Percentiles rank a stretch among this genome's conserved stretches.
Evolutionary conservation across 2,113 vertebrate species (phyloP).

Genomic region (Plectropomus leopardus): DNA sequence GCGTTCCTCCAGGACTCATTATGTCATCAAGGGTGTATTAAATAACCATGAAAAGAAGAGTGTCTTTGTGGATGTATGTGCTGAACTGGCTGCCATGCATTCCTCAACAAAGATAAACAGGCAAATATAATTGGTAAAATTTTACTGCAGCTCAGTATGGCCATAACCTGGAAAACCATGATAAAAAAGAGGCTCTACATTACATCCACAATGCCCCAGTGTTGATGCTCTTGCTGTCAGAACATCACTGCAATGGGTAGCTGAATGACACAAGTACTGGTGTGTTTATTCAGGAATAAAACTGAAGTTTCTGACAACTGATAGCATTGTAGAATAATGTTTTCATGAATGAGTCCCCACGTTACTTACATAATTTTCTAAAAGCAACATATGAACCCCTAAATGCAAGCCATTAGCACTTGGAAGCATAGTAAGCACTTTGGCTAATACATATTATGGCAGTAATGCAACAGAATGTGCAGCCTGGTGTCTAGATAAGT

Average conservation of each 20-base stretch:
- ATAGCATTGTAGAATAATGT: background rate
- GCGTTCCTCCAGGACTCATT: slow-evolving; percentile 46
- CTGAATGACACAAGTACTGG: background rate
- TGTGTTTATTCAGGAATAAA: background rate
- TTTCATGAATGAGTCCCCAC: background rate
- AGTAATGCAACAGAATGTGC: background rate
- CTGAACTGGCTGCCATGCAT: slow-evolving; percentile 46
- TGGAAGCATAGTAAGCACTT: background rate
- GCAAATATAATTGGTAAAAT: slow-evolving; percentile 61
- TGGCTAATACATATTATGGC: background rate
- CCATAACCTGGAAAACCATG: background rate
- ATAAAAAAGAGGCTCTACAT: slow-evolving; percentile 7
- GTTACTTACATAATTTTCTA: background rate
- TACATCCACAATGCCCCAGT: background rate
- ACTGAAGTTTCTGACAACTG: background rate
- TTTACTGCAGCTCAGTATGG: slow-evolving; percentile 13
- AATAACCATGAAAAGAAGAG: slow-evolving; percentile 40
- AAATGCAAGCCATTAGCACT: background rate
- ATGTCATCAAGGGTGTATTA: slow-evolving; percentile 46
- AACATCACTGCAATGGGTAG: background rate
- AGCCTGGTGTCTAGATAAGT: no score
- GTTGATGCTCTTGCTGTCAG: background rate
- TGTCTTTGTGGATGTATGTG: slow-evolving; percentile 19
- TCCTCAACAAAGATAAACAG: slow-evolving; percentile 63
- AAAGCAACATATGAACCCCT: background rate